Evolutionary conservation across 1,140 invertebrate species (phyloP).

Genomic region (Saccostrea echinata): DNA sequence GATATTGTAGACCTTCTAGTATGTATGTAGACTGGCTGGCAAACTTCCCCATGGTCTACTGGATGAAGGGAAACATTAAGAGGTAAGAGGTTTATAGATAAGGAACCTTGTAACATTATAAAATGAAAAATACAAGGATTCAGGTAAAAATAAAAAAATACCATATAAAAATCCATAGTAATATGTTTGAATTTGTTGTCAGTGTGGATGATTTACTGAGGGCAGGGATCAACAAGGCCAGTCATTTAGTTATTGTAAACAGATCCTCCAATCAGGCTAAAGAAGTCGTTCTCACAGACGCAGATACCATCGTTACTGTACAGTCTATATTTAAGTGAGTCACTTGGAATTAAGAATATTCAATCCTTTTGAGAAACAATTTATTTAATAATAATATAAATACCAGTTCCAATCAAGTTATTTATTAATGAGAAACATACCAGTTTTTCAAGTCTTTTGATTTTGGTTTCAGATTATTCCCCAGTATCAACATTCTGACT

Average conservation of each 20-base stretch:
- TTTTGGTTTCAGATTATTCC: conserved; percentile 71
- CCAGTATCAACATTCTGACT: conserved; percentile 73
- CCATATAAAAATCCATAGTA: not conserved
- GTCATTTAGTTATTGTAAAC: conserved; percentile 99
- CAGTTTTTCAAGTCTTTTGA: not conserved
- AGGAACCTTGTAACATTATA: not conserved
- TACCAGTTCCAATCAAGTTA: too few species aligned
- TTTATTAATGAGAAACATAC: too few species aligned
- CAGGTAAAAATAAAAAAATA: not conserved
- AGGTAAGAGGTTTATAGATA: conserved; percentile 83
- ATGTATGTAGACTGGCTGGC: conserved; percentile 97
- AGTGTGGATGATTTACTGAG: conserved; percentile 95
- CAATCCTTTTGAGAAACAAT: too few species aligned
- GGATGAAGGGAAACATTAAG: conserved; percentile 98
- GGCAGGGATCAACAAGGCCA: conserved; percentile 96
- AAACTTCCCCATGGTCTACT: conserved; percentile 96
- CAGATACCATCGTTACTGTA: conserved; percentile 99
- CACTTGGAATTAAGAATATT: not conserved
- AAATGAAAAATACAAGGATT: not conserved
- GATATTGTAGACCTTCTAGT: conserved; percentile 86
- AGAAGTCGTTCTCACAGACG: conserved; percentile 95
- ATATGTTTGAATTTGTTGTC: conserved; percentile 71
- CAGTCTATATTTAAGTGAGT: conserved; percentile 98
- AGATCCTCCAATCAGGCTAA: conserved; percentile 92
- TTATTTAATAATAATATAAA: too few species aligned